Conservation (phyloP, 2,888 invertebrate species). For the Herminia tarsipennalis region DNA sequence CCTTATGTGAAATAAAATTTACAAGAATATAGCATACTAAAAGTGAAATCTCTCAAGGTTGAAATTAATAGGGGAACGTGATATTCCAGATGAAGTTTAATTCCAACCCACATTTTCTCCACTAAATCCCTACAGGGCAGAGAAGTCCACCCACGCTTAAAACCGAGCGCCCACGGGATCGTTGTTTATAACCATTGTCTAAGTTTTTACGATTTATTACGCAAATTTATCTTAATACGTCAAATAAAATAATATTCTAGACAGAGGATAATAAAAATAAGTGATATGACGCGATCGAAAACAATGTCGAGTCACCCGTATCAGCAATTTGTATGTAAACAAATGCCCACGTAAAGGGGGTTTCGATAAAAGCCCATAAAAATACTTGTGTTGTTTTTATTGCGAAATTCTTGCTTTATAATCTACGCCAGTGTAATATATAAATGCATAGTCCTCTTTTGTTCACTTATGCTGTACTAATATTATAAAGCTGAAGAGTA, state of each 20-base stretch:
- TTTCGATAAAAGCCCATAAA: constrained; percentile 30
- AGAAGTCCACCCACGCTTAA: constrained; percentile 16
- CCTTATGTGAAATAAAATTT: too few species aligned
- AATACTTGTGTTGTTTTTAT: constrained; percentile 26
- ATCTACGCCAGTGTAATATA: too few species aligned
- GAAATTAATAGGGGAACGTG: constrained; percentile 6
- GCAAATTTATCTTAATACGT: neutral
- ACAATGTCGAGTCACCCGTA: constrained; percentile 21
- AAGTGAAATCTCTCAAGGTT: constrained; percentile 2
- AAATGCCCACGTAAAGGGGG: constrained; percentile 30
- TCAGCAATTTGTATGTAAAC: constrained; percentile 22
- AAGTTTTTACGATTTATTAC: constrained; percentile 8
- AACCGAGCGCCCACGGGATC: constrained; percentile 16
- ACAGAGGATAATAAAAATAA: constrained; percentile 1
- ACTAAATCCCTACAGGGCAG: constrained; percentile 11
- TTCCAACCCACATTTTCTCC: constrained; percentile 22
- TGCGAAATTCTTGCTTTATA: constrained; percentile 7
- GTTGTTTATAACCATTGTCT: constrained; percentile 15
- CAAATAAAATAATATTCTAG: neutral
- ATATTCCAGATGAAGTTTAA: constrained; percentile 9
- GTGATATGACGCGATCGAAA: constrained; percentile 11
- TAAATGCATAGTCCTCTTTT: too few species aligned
- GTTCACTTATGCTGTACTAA: too few species aligned
- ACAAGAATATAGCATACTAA: neutral
- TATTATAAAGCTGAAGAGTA: too few species aligned